Percentiles rank a stretch among this genome's conserved stretches.
phyloP scores from a whole-genome alignment of 2,888 invertebrate species.

The Nephrotoma appendiculata region DNA sequence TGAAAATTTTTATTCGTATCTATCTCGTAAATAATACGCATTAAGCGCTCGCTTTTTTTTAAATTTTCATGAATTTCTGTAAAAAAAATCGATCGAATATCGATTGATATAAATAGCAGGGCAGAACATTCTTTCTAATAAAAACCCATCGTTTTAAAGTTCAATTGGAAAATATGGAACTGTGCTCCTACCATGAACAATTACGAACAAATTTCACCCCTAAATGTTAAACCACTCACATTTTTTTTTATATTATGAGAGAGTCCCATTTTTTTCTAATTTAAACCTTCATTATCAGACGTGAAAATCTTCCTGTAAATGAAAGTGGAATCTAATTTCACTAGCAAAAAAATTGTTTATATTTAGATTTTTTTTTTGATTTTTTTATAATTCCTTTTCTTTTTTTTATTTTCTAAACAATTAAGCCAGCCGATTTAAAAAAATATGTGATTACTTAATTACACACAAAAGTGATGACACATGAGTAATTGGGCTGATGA shows the following conservation, averaged over 20 bases:
- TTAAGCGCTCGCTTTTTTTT: no score
- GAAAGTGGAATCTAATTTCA: not conserved
- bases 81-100: no score
- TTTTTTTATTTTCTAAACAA: not conserved
- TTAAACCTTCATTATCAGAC: slow-evolving; percentile 2
- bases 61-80: no score
- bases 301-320: not conserved
- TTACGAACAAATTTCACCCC: not conserved
- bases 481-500: slow-evolving; percentile 4
- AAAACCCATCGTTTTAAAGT: no score
- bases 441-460: not conserved
- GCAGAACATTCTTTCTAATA: no score
- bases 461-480: not conserved
- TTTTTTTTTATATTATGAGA: not conserved
- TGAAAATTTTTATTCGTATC: no score
- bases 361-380: not conserved
- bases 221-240: not conserved
- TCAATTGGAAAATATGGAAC: not conserved
- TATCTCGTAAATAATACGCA: no score
- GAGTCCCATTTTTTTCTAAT: not conserved
- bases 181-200: not conserved
- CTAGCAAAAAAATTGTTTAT: not conserved
- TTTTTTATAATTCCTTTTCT: not conserved
- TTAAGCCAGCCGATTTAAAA: not conserved
- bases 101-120: no score